Base-by-base conservation (phyloP, 2,797 vertebrate species). In the Gallinago solitaria region DNA sequence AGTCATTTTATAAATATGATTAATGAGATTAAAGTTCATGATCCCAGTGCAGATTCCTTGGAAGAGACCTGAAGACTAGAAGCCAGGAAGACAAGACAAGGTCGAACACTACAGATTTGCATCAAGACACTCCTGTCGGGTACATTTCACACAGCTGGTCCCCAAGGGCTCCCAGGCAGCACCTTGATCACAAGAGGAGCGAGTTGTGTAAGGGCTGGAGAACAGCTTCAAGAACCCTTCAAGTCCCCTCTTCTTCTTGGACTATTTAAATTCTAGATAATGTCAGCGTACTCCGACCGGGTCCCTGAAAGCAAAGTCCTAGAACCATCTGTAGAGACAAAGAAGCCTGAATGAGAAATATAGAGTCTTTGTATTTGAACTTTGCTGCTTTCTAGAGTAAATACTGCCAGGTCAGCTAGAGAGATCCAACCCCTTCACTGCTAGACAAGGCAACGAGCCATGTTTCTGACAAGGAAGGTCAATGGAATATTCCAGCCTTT, bases 181-280 rank as follows among this genome's bases (percentile, higher is more conserved):
- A 3, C 0, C 0, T 9, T 1, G 2, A 32, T 15, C 83, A 8
- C 32, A 19, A 35, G 0, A 51, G 54, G 11, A 81, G 19, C 0
- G 2, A 25, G 51, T 16, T 7, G 12, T 3, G 39, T 3, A 45
- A 61, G 53, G 41, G 33, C 27, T 79, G 74, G 32, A 59, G 50
- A 81, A 57, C 8, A 51, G 60, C 61, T 61, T 54, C 50, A 47
- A 33, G 41, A 65, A 7, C 23, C 4, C 47, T 48, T 48, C 47
- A 48, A 48, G 16, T 4, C 9, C 20, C 28, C 56, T 24, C n/a
- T 54, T 67, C 37, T 17, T 28, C 64, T 20, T 43, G 48, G 30
- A 25, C 37, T 54, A 8, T 2, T 7, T 6, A 21, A 43, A 1
- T 54, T 80, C 64, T 37, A 70, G 45, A 32, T 35, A 60, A 20